phyloP scores from a whole-genome alignment of 2,113 vertebrate species.

The Felis catus region DNA sequence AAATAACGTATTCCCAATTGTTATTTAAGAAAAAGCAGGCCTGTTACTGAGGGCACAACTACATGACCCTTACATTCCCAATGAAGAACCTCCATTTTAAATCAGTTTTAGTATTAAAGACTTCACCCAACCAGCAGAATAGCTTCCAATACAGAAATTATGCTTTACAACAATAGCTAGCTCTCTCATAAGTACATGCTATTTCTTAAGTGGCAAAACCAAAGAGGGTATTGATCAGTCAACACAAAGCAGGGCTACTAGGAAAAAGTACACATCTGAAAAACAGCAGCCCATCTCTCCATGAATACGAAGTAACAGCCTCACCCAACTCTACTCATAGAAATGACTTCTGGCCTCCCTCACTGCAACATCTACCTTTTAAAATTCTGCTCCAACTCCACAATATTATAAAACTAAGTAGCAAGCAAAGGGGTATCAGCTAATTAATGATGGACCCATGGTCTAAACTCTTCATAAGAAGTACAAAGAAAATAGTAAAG shows the following conservation, averaged over 20 bases:
- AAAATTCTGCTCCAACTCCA: neutral
- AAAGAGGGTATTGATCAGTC: neutral
- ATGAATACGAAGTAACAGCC: neutral
- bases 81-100: neutral
- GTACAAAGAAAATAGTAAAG: neutral
- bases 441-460: neutral
- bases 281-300: neutral
- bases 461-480: neutral
- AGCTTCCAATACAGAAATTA: neutral
- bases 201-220: neutral
- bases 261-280: neutral
- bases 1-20: conserved; percentile 16
- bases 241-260: neutral
- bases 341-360: neutral
- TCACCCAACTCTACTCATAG: neutral
- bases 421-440: neutral
- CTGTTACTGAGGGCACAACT: neutral
- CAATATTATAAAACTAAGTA: conserved; percentile 1
- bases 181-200: neutral
- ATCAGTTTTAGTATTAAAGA: conserved; percentile 2
- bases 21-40: neutral
- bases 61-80: neutral
- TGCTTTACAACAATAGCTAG: neutral
- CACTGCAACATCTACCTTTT: neutral
- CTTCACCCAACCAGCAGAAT: neutral